A percentile compares a stretch with the other conserved stretches of the same genome.
Evolutionary conservation across 2,888 invertebrate genomes (phyloP).

Genomic region (Brachynemurus nebulosus): DNA sequence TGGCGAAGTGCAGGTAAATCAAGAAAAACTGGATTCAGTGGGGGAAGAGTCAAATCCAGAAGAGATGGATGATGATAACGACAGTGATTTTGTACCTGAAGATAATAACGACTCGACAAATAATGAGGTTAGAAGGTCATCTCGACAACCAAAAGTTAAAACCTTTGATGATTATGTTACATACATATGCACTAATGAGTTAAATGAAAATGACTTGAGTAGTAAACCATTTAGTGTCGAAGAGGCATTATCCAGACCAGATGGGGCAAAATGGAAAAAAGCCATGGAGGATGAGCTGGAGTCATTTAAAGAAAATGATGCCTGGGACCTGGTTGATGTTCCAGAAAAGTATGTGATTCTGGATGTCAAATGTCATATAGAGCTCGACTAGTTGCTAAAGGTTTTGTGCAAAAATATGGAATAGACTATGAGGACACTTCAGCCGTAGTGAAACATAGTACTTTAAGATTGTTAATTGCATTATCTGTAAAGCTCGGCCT

Average conservation of each 20-base stretch:
- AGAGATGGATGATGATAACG: too few relatives aligned
- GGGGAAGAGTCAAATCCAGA: too few relatives aligned
- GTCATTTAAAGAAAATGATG: conserved; percentile 21
- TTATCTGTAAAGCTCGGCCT: conserved; percentile 7
- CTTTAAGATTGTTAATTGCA: conserved; percentile 11
- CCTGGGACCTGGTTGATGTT: conserved; percentile 20
- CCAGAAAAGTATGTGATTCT: conserved; percentile 18
- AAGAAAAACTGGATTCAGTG: too few relatives aligned
- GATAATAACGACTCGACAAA: too few relatives aligned
- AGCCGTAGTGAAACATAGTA: conserved; percentile 10
- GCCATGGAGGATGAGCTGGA: conserved; percentile 22
- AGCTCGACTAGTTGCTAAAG: conserved; percentile 14
- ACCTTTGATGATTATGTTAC: background rate
- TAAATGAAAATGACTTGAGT: conserved; percentile 7
- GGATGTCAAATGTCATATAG: conserved; percentile 22
- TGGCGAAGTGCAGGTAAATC: background rate
- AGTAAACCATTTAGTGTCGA: conserved; percentile 14
- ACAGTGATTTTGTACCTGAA: too few relatives aligned
- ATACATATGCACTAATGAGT: conserved; percentile 12
- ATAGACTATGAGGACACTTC: conserved; percentile 12
- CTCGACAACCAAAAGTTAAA: background rate
- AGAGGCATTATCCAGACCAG: conserved; percentile 19
- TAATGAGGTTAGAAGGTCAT: background rate
- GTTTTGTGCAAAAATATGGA: conserved; percentile 9
- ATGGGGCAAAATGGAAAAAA: conserved; percentile 15